Base-by-base conservation (phyloP, 2,113 vertebrate genomes). In the Origma solitaria region DNA sequence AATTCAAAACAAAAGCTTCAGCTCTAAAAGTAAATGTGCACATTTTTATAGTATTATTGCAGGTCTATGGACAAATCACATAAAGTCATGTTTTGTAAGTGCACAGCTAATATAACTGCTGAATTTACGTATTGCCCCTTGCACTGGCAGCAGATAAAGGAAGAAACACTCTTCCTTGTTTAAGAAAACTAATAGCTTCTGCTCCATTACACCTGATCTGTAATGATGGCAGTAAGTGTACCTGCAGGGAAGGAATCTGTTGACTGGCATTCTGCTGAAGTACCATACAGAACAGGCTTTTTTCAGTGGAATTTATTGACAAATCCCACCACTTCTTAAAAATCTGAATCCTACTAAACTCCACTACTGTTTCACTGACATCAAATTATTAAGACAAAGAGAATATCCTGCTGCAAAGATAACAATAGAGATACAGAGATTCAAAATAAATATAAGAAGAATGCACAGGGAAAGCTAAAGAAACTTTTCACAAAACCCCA, bases 131-230 rank as follows among this genome's bases (percentile, higher is more conserved):
- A 95, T 96, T 89, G 86, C 54, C 58, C 86, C 94, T 97, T 96
- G 92, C 31, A 73, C 92, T 61, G 86, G 68, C 73, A 82, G 91
- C 90, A 94, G 90, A 83, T 90, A 92, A 22, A 72, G 85, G 75
- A 96, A 97, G 94, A 97, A 98, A 97, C 42, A 76, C 65, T 96
- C 90, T 97, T 96, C 87, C 95, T 96, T 96, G 96, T 98, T 98
- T 98, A 97, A 98, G 96, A 97, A 97, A 97, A 97, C 96, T 96
- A 97, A 98, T 94, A 97, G 95, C 96, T 98, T 98, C 98, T 98
- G 97, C 98, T 97, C 98, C 98, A 98, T 98, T 98, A 97, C 98
- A 97, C 94, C 97, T 97, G 93, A 98, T 98, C 96, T 97, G 86
- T 97, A 98, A 98, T 98, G 96, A 98, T 54, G 95, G 95, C 64